Base-by-base conservation (phyloP, 2,113 vertebrate species). In the Candoia aspera region DNA sequence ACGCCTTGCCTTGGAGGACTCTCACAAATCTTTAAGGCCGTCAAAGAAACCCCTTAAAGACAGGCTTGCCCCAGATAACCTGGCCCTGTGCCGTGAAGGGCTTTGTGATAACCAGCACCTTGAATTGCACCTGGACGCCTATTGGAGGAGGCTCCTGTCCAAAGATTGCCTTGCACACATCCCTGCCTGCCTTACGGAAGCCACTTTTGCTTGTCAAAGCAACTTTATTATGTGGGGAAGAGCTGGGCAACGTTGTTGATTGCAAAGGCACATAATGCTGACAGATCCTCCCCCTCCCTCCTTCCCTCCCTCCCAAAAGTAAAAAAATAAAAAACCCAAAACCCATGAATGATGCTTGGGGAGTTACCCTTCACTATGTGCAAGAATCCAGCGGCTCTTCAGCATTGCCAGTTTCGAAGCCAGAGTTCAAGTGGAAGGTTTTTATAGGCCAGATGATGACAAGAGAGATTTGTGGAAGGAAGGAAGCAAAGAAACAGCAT, bases 341-440 rank as follows among this genome's bases (percentile, higher is more conserved):
- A 42, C 42, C 42, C 33, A 29, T 21, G 79, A 49, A 90, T 12
- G 59, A 53, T 26, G 42, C 23, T 68, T 46, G 4, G 68, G 33
- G 12, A 57, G 54, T 13, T 12, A 1, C 64, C 53, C 12, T 5
- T 33, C 53, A 12, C 53, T 33, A 10, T 58, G 54, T 13, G 57
- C 79, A 85, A 9, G 83, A 90, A 90, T 49, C 6, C 26, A 49
- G 26, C n/a, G 83, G 55, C 57, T 17, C n/a, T 57, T 86, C 58
- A 9, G 8, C 2, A 0, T 46, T 9, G 26, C 73, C 73, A 21
- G 33, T 37, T 79, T 37, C 8, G 59, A 58, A 86, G 29, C 24
- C 79, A 64, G 79, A 64, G 59, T 68, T 90, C 83, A 92, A 49
- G 17, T 59, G 29, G 88, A 12, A 64, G 88, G 92, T 90, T 92